Evolutionary conservation across 2,888 invertebrate genomes (phyloP).

Genomic region (Metacarcinus magister): DNA sequence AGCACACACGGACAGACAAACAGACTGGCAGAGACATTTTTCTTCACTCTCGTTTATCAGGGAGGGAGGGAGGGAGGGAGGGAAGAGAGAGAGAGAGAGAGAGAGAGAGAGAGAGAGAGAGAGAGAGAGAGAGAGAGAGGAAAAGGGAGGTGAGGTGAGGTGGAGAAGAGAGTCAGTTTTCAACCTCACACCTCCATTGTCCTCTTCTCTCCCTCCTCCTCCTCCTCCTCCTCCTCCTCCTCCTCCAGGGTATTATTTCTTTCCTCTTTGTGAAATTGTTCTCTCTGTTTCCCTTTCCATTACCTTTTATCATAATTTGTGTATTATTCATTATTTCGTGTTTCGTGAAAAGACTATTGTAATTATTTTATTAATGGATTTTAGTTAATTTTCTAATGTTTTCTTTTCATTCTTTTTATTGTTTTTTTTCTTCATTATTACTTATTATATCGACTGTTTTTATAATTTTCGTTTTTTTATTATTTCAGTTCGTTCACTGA

Average conservation of each 20-base stretch:
- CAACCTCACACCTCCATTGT: background rate
- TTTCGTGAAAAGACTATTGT: background rate
- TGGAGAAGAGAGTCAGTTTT: background rate
- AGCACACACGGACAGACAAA: background rate
- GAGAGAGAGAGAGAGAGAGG: background rate
- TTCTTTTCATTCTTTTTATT: background rate
- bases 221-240: background rate
- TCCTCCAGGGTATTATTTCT: background rate
- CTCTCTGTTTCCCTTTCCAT: background rate
- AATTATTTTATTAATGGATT: background rate
- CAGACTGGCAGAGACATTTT: background rate
- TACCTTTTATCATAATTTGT: too few species aligned
- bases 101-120: slow-evolving; percentile 27
- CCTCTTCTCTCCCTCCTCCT: background rate
- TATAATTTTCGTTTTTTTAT: background rate
- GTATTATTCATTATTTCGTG: background rate
- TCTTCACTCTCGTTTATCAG: background rate
- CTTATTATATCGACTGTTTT: background rate
- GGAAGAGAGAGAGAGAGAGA: too few species aligned
- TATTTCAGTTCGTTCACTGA: background rate
- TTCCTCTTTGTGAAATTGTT: background rate
- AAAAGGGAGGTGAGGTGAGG: background rate
- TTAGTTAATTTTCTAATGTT: background rate
- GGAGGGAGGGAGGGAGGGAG: background rate
- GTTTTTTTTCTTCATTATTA: background rate